Evolutionary conservation across 2,113 vertebrate genomes (phyloP), one percentile per base, ranked within the genome.

Genomic region (Nipponia nippon): DNA sequence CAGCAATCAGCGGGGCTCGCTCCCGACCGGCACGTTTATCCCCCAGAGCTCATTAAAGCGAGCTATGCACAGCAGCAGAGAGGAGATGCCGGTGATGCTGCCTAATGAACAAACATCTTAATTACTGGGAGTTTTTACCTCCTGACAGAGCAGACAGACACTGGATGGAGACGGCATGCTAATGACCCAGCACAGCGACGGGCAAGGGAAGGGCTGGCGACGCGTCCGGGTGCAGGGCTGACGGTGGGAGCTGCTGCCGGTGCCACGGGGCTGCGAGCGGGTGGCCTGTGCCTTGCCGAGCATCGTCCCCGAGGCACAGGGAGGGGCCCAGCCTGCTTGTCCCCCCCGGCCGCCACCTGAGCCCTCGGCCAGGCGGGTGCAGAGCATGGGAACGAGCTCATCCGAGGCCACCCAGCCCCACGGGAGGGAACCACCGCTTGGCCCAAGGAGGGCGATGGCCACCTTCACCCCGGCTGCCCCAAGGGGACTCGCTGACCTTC

Each of bases 351-450:
- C 29, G 7, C 73, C 38, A 50, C 55, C 76, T 0, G 21, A 80
- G 77, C 70, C 36, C 86, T 4, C 0, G 0, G 56, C 53, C 87
- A 56, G 92, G 70, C 3, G 18, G 73, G 79, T 15, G 50, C 87
- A 30, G 70, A 66, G 80, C 52, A 20, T 0, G 10, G 38, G 30
- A 83, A 63, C 2, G 14, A 77, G 67, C 19, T 32, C 22, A 11
- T 11, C 44, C 32, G 0, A 10, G 32, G 25, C 29, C 40, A 7
- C 8, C 38, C 50, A 19, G 78, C 27, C 52, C 85, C 78, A 10
- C 0, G 0, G 80, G 49, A 75, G n/a, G 50, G 67, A 56, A 13
- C 14, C 3, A 1, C 40, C 38, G 1, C 59, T 16, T 3, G 26
- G 34, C 18, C 52, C 8, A 8, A 7, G 52, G 62, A n/a, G 8